phyloP scores from a whole-genome alignment of 2,888 invertebrate species.

The Eucriotettix oculatus region DNA sequence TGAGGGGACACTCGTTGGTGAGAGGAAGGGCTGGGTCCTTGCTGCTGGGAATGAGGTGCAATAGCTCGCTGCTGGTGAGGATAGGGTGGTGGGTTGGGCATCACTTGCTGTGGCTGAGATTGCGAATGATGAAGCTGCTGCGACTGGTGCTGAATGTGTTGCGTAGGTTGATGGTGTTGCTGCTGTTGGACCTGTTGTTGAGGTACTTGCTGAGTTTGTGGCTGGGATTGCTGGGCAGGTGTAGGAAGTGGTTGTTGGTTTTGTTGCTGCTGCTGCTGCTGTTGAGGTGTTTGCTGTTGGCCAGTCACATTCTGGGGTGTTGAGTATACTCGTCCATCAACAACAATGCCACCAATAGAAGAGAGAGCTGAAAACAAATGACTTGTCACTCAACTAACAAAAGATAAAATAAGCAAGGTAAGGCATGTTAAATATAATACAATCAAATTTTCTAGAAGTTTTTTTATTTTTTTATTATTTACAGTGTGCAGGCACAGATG shows the following conservation, averaged over 20 bases:
- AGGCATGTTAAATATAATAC: too few relatives aligned
- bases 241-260: conserved; percentile 2
- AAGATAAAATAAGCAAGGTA: too few relatives aligned
- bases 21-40: background rate
- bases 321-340: conserved; percentile 59
- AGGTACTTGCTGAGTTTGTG: conserved; percentile 2
- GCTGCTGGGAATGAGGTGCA: background rate
- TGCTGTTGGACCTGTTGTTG: conserved; percentile 2
- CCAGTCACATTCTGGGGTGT: conserved; percentile 15
- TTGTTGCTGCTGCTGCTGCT: conserved; percentile 13
- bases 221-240: background rate
- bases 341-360: conserved; percentile 63
- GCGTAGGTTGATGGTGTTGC: background rate
- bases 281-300: conserved; percentile 5
- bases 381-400: background rate
- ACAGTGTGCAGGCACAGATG: too few relatives aligned
- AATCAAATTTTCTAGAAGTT: too few relatives aligned
- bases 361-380: conserved; percentile 41
- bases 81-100: background rate
- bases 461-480: too few relatives aligned
- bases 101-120: background rate
- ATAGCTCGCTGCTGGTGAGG: background rate
- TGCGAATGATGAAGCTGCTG: background rate
- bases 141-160: background rate
- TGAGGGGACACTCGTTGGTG: conserved; percentile 1